These are phyloP conservation scores for Pluvialis apricaria DNA, from an alignment of 2,113 vertebrate genomes.

Conservation along the genomic window DNA sequence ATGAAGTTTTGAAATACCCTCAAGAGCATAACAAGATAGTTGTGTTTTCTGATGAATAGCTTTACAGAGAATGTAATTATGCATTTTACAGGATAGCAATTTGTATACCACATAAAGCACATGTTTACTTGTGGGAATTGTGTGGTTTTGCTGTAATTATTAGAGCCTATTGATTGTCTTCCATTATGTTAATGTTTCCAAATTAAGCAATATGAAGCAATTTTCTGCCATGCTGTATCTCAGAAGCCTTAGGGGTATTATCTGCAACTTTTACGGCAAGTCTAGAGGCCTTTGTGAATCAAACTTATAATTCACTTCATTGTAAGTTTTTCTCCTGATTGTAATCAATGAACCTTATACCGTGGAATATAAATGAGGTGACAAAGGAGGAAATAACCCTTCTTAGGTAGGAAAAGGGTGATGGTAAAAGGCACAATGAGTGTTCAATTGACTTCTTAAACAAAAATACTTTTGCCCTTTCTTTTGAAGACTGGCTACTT, in stretches of 20 bases:
- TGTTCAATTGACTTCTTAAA: slow-evolving; percentile 34
- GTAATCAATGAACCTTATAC: slow-evolving; percentile 40
- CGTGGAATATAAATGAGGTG: slow-evolving; percentile 26
- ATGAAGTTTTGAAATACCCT: slow-evolving; percentile 50
- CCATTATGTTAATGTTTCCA: slow-evolving; percentile 68
- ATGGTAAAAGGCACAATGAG: neutral
- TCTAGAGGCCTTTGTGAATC: slow-evolving; percentile 28
- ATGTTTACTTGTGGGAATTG: slow-evolving; percentile 66
- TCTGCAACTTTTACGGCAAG: slow-evolving; percentile 21
- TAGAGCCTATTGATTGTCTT: slow-evolving; percentile 67
- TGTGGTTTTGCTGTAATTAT: slow-evolving; percentile 68
- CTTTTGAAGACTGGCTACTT: slow-evolving; percentile 2
- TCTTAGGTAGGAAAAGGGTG: neutral
- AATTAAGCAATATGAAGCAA: slow-evolving; percentile 64
- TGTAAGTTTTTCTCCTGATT: slow-evolving; percentile 23
- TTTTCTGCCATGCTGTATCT: slow-evolving; percentile 53
- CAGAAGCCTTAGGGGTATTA: slow-evolving; percentile 37
- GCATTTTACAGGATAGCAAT: slow-evolving; percentile 60
- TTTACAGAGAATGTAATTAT: slow-evolving; percentile 58
- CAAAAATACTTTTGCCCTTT: slow-evolving; percentile 23
- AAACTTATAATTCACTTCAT: slow-evolving; percentile 32
- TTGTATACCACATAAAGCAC: slow-evolving; percentile 57
- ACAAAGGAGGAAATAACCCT: slow-evolving; percentile 34
- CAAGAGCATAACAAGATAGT: slow-evolving; percentile 48
- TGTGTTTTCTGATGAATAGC: slow-evolving; percentile 63